Percentiles rank a stretch among this genome's conserved stretches.
These are phyloP conservation scores for Rhyzopertha dominica DNA, from an alignment of 1,140 invertebrate species.

Conservation along the genomic window DNA sequence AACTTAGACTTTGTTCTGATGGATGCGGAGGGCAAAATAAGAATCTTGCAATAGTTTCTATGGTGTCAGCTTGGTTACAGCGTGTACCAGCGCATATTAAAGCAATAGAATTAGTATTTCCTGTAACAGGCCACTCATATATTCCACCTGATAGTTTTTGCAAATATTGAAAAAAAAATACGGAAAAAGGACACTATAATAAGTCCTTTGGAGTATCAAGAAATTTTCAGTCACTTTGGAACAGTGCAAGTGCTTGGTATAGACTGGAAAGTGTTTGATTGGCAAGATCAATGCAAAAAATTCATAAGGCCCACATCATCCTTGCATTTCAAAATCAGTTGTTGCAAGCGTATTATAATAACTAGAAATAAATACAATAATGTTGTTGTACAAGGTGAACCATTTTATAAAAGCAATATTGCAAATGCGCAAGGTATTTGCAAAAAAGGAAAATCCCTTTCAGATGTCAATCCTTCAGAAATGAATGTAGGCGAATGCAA, in stretches of 20 bases:
- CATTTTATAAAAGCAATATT: too few relatives aligned
- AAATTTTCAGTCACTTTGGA: too few relatives aligned
- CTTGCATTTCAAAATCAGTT: slow-evolving; percentile 9
- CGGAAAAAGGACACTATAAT: slow-evolving; percentile 7
- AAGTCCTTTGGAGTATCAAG: slow-evolving; percentile 6
- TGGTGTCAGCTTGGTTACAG: too few relatives aligned
- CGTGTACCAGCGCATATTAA: too few relatives aligned
- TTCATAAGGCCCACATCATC: slow-evolving; percentile 3
- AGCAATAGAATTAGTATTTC: slow-evolving; percentile 6
- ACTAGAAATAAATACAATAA: too few relatives aligned
- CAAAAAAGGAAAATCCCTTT: too few relatives aligned
- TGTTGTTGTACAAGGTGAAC: too few relatives aligned
- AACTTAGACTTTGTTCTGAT: slow-evolving; percentile 18
- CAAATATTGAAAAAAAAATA: slow-evolving; percentile 5
- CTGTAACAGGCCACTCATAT: slow-evolving; percentile 6
- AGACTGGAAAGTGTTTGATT: too few relatives aligned
- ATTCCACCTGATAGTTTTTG: slow-evolving; percentile 8
- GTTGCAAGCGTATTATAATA: slow-evolving; percentile 7
- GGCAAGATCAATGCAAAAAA: slow-evolving; percentile 9
- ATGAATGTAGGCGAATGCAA: too few relatives aligned
- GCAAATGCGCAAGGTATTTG: too few relatives aligned
- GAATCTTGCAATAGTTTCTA: slow-evolving; percentile 22
- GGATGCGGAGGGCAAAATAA: slow-evolving; percentile 33
- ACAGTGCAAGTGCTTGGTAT: slow-evolving; percentile 5
- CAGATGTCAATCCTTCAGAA: too few relatives aligned